Evolutionary conservation across 2,797 vertebrate species (phyloP).

Genomic region (Zalophus californianus): DNA sequence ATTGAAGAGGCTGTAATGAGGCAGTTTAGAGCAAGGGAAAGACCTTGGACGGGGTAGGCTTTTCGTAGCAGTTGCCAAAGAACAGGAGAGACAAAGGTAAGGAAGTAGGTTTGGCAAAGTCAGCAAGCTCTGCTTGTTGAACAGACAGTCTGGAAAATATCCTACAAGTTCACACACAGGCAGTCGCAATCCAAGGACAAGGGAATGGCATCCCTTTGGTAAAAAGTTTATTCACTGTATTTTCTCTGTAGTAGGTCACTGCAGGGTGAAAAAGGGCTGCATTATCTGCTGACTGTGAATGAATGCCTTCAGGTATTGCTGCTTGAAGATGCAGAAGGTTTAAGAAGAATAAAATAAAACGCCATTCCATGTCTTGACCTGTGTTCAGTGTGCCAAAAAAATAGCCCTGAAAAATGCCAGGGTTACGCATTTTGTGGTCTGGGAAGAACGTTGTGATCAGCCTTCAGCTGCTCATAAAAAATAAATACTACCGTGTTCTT

Average conservation of each 20-base stretch:
- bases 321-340: conserved; percentile 13
- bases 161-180: conserved; percentile 22
- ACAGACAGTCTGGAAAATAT: conserved; percentile 30
- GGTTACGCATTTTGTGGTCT: conserved; percentile 45
- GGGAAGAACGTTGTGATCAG: conserved; percentile 53
- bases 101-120: neutral
- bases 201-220: neutral
- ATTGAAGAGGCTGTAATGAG: neutral
- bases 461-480: conserved; percentile 72
- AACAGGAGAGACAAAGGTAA: neutral
- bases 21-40: neutral
- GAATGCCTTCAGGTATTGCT: neutral
- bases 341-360: conserved; percentile 67
- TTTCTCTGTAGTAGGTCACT: conserved; percentile 14
- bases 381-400: conserved; percentile 30
- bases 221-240: neutral
- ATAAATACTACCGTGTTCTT: conserved; percentile 67
- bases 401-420: conserved; percentile 42
- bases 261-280: neutral
- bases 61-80: neutral
- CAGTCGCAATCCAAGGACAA: neutral
- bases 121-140: conserved; percentile 10
- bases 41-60: neutral
- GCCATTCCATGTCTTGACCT: neutral
- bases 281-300: neutral